Conservation (phyloP, 2,888 invertebrate genomes). For the Drosophila nigritarsus region DNA sequence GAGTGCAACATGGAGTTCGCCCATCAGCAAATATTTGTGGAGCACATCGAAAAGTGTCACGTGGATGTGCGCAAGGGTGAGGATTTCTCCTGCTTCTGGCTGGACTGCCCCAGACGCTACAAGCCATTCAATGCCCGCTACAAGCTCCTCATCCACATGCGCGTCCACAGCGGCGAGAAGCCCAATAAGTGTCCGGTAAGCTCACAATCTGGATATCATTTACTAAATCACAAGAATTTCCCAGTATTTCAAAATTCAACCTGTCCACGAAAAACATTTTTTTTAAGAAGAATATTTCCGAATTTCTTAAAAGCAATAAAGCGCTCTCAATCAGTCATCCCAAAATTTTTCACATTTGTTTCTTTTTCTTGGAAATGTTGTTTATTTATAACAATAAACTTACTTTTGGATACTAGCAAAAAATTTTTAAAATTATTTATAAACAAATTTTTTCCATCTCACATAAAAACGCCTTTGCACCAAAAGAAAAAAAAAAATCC, state of each 20-base stretch:
- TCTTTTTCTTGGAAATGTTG: background rate
- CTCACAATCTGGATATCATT: slow-evolving; percentile 64
- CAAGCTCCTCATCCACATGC: slow-evolving; percentile 94
- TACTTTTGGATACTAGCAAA: background rate
- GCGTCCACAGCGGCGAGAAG: slow-evolving; percentile 99
- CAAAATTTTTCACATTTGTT: background rate
- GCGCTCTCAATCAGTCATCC: background rate
- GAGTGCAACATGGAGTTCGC: slow-evolving; percentile 92
- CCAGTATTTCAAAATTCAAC: background rate
- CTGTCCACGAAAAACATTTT: background rate
- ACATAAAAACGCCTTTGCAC: background rate
- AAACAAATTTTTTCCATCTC: too few relatives aligned
- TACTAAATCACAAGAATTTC: background rate
- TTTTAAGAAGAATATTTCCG: background rate
- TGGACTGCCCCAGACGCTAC: slow-evolving; percentile 94
- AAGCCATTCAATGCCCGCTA: slow-evolving; percentile 98
- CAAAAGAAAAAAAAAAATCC: too few relatives aligned
- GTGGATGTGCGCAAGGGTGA: slow-evolving; percentile 94
- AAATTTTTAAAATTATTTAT: too few relatives aligned
- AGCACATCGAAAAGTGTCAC: slow-evolving; percentile 94
- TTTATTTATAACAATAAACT: background rate
- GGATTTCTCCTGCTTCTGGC: slow-evolving; percentile 97
- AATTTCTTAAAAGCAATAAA: background rate
- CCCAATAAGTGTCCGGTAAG: slow-evolving; percentile 98
- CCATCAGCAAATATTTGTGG: slow-evolving; percentile 91